Evolutionary conservation across 2,113 vertebrate genomes (phyloP), one percentile per base, ranked within the genome.

Genomic region (Misgurnus mizolepis): DNA sequence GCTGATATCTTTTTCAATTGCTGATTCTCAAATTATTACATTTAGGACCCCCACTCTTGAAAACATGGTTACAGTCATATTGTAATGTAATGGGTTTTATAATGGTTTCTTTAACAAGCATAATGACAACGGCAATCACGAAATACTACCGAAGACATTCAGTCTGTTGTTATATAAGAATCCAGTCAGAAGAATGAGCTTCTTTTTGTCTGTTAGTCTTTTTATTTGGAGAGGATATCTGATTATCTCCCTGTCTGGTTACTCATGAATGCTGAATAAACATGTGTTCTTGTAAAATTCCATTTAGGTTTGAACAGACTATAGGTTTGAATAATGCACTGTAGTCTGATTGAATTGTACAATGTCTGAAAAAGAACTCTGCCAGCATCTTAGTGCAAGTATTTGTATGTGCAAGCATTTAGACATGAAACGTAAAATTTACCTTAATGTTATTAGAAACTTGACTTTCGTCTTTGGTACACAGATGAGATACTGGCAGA

Each of bases 241-340:
- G 66, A 86, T 84, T 82, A 86, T 80, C 78, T 53, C 22, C 15
- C 67, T 68, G 83, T 82, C 80, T 84, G 82, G 70, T 71, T 79
- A 49, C 76, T 78, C 73, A 74, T 74, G 80, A 62, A 64, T 78
- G 65, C 80, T 82, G 85, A 80, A 82, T 76, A 85, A 85, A 85
- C 83, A 80, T 82, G 80, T 75, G 80, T 82, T 80, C 76, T 76
- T 76, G 72, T 85, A 72, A 71, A 80, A 85, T 76, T 85, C 72
- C 80, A 79, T 75, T 85, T 82, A 74, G 47, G 60, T 66, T 65
- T 15, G 41, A 68, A 81, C 76, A 82, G 69, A 8, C 83, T 76
- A 67, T 79, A 71, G 69, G 83, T 8, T 62, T 47, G 76, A 64
- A 81, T 72, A 70, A 75, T 53, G 41, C 47, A 60, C 47, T 79